Percentiles rank a stretch among this genome's conserved stretches.
phyloP scores from a whole-genome alignment of 2,888 invertebrate genomes.

The Cremastinae sp. region DNA sequence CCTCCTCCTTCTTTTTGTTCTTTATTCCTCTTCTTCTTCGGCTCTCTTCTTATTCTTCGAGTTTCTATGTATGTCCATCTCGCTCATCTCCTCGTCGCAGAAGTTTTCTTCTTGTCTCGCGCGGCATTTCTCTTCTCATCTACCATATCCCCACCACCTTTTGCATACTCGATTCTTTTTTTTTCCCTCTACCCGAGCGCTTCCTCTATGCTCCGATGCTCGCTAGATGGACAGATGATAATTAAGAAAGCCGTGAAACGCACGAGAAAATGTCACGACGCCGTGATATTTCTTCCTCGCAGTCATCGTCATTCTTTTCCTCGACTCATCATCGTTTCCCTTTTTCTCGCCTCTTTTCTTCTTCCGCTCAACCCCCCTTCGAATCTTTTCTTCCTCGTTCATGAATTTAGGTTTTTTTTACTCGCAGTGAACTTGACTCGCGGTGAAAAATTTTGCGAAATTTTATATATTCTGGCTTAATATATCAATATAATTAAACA shows the following conservation, averaged over 20 bases:
- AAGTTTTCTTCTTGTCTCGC: slow-evolving; percentile 32
- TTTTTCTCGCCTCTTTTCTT: background rate
- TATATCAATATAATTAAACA: no score
- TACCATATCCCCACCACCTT: slow-evolving; percentile 27
- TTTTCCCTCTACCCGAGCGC: slow-evolving; percentile 22
- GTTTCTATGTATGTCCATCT: no score
- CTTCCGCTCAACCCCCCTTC: no score
- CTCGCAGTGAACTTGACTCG: no score
- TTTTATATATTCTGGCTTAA: no score
- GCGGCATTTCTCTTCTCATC: slow-evolving; percentile 44
- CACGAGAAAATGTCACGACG: slow-evolving; percentile 75
- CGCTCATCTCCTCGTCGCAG: slow-evolving; percentile 26
- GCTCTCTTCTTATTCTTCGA: slow-evolving; percentile 47
- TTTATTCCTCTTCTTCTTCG: slow-evolving; percentile 32
- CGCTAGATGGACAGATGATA: slow-evolving; percentile 80
- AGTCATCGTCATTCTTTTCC: background rate
- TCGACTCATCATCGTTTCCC: background rate
- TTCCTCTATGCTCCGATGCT: slow-evolving; percentile 69
- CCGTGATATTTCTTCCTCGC: slow-evolving; percentile 58
- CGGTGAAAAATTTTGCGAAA: no score
- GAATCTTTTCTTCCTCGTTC: background rate
- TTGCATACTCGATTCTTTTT: slow-evolving; percentile 13
- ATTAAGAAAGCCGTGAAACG: slow-evolving; percentile 79
- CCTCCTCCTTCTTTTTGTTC: background rate
- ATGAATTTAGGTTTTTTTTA: no score